These are phyloP conservation scores for Xyliphius kryptos DNA, from an alignment of 2,113 vertebrate genomes.

Conservation along the genomic window DNA sequence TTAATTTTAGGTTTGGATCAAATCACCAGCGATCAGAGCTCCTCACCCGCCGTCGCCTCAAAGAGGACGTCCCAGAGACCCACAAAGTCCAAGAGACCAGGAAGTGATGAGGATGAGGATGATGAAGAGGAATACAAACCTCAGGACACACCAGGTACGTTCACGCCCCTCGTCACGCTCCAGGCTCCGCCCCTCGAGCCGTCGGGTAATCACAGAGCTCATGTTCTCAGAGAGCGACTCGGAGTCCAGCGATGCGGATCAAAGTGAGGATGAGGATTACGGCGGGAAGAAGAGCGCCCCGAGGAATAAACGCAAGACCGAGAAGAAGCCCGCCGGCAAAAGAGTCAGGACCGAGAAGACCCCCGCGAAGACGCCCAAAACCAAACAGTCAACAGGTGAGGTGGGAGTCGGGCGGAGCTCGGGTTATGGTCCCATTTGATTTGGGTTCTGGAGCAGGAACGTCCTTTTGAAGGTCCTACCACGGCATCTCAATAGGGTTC, in stretches of 20 bases:
- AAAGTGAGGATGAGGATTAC: conserved; percentile 68
- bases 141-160: conserved; percentile 55
- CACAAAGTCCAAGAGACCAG: conserved; percentile 35
- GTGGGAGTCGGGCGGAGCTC: too few relatives aligned
- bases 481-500: too few relatives aligned
- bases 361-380: conserved; percentile 41
- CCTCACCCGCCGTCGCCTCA: background rate
- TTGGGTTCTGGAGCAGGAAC: too few relatives aligned
- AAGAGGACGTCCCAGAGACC: conserved; percentile 48
- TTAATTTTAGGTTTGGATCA: conserved; percentile 60
- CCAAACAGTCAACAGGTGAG: conserved; percentile 50
- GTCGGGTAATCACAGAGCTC: background rate
- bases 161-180: background rate
- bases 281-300: conserved; percentile 47
- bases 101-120: background rate
- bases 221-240: conserved; percentile 56
- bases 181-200: too few relatives aligned
- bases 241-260: conserved; percentile 60
- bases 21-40: conserved; percentile 52
- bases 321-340: conserved; percentile 43
- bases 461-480: too few relatives aligned
- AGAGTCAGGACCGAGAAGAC: conserved; percentile 56
- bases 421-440: too few relatives aligned
- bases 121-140: conserved; percentile 58
- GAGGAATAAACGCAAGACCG: conserved; percentile 38